Evolutionary conservation across 2,113 vertebrate species (phyloP), one percentile per base, ranked within the genome.

Genomic region (Sander lucioperca): DNA sequence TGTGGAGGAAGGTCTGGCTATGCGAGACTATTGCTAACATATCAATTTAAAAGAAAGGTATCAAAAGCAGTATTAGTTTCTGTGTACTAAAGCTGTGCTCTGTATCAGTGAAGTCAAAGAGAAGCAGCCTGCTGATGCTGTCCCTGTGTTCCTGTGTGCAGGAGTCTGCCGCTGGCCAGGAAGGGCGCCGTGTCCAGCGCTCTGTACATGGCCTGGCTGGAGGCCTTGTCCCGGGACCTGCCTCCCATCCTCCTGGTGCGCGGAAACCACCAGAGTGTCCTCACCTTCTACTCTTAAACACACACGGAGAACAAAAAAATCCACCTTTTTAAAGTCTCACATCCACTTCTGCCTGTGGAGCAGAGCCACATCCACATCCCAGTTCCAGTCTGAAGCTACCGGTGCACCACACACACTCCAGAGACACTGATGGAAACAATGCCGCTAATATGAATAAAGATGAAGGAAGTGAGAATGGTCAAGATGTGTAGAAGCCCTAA

Each of bases 191-290:
- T 99, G 67, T 99, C 98, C 66, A 99, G 97, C 66, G 97, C 97
- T 0, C 94, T 99, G 5, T 99, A 99, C 87, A 99, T 99, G 98
- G 96, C 97, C 57, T 99, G 98, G 98, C 90, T 99, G 91, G 98
- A 99, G 92, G 96, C 86, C 0, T 91, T 99, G 21, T 99, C 98
- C 57, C 96, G 96, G 91, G 97, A 99, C 82, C 96, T 99, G 74
- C 98, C 98, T 0, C 98, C 98, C 19, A 94, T 98, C 84, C 96
- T 99, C 0, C 94, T 99, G 21, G 98, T 99, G 54, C 97, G 98
- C 47, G 98, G 98, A 57, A 99, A 99, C 94, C 98, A 99, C 87
- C 98, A 99, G 96, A 99, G 98, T 16, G 98, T 99, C 88, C 98
- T 99, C 86, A 99, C 98, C 59, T 99, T 99, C 95, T 99, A 99